Evolutionary conservation across 1,140 invertebrate species (phyloP).

Genomic region (Nylanderia fulva): DNA sequence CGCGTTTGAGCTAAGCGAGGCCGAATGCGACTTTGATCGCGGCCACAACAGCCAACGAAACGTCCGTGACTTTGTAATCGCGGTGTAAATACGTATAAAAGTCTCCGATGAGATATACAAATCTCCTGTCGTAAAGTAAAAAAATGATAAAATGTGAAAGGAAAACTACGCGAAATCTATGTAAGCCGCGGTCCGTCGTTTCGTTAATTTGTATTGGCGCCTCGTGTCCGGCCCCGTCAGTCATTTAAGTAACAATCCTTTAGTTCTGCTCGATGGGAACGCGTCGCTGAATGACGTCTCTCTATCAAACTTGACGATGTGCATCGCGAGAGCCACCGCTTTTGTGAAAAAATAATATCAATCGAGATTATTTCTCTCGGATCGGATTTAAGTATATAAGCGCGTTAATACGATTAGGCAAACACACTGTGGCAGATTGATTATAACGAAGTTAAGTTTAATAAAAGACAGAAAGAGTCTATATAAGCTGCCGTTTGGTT

Average conservation of each 20-base stretch:
- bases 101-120: slow-evolving; percentile 45
- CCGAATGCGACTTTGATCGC: slow-evolving; percentile 85
- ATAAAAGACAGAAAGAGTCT: slow-evolving; percentile 28
- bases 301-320: slow-evolving; percentile 52
- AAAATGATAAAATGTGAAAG: neutral
- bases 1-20: slow-evolving; percentile 87
- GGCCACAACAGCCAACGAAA: slow-evolving; percentile 79
- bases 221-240: slow-evolving; percentile 15
- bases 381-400: slow-evolving; percentile 1
- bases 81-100: slow-evolving; percentile 84
- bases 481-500: slow-evolving; percentile 45
- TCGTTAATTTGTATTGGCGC: slow-evolving; percentile 65
- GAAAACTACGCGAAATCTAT: slow-evolving; percentile 29
- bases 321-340: slow-evolving; percentile 54
- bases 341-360: slow-evolving; percentile 2
- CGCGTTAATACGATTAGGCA: slow-evolving; percentile 22
- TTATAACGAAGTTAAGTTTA: slow-evolving; percentile 44
- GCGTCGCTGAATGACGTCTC: slow-evolving; percentile 2
- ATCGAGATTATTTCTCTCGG: slow-evolving; percentile 26
- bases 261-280: slow-evolving; percentile 56
- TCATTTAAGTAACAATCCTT: slow-evolving; percentile 14
- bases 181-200: slow-evolving; percentile 69
- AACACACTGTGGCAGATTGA: slow-evolving; percentile 12
- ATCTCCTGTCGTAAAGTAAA: slow-evolving; percentile 47
- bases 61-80: slow-evolving; percentile 85